phyloP scores from a whole-genome alignment of 2,113 vertebrate species.

The Pungitius pungitius region DNA sequence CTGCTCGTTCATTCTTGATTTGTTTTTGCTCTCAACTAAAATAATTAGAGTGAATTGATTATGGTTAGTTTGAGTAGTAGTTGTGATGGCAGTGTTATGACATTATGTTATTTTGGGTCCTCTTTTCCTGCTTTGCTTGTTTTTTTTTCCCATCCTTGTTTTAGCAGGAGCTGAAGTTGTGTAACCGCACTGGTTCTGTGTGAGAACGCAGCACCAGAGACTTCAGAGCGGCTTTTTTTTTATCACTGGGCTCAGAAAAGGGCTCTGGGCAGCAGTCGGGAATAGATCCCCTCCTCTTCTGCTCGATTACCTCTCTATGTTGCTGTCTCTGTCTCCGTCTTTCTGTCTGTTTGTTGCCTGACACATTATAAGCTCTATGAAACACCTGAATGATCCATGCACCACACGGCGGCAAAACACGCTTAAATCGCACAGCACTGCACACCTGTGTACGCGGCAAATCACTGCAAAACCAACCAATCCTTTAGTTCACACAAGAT shows the following conservation, averaged over 20 bases:
- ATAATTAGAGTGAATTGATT: neutral
- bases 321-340: too few species aligned
- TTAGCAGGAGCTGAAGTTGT: constrained; percentile 52
- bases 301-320: constrained; percentile 23
- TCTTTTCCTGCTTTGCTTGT: constrained; percentile 13
- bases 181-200: constrained; percentile 53
- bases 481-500: too few species aligned
- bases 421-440: too few species aligned
- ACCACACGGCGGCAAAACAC: too few species aligned
- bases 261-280: constrained; percentile 58
- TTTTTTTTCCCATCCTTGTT: constrained; percentile 40
- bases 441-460: too few species aligned
- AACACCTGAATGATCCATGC: too few species aligned
- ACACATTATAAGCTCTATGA: too few species aligned
- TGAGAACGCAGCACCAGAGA: constrained; percentile 41
- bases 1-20: neutral
- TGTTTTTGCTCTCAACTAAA: neutral
- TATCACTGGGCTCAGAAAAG: constrained; percentile 35
- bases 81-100: constrained; percentile 3
- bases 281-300: constrained; percentile 52
- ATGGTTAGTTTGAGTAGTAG: neutral
- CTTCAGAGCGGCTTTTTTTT: constrained; percentile 71
- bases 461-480: too few species aligned
- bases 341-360: too few species aligned
- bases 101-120: constrained; percentile 15